Base-by-base conservation (phyloP, 2,888 invertebrate genomes). In the Drosophila maculinotata region DNA sequence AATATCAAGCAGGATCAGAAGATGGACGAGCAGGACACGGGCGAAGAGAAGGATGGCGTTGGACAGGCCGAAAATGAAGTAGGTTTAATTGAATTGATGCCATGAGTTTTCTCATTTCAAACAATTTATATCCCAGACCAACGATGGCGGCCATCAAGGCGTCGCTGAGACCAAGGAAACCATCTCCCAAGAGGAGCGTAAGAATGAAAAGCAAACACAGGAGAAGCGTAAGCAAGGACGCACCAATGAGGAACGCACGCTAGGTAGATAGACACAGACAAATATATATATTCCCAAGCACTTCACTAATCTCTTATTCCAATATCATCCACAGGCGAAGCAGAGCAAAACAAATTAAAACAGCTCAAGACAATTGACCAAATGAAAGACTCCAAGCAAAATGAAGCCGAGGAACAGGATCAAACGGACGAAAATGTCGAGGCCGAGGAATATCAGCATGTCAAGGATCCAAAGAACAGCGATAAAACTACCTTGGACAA, bases 391-490 rank as follows among this genome's bases (percentile, higher is more conserved):
- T 78, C 92, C 12, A 88, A 90, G 6, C 76, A 90, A 17, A 89
- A 91, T 1, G 88, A 93, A 0, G 92, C 93, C 1, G 88, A 91
- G 7, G 72, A 91, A 9, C 92, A 94, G 2, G 85, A 91, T 9
- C 92, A 94, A 3, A 52, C 60, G 5, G 90, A 92, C 0, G 92
- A 93, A 8, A 93, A 94, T 9, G 92, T 93, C 14, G 91, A 93
- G 9, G 90, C 91, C 1, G 95, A 96, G 62, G 93, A 95, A 67
- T 97, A 95, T 91, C 96, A 97, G 89, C 97, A 98, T 89, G 95
- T 98, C 2, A 95, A 95, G 83, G 95, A 97, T 73, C 94, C 96
- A 0, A 95, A 95, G 65, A 93, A 94, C 60, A 93, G 93, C 69
- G 95, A 96, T 87, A 93, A 95, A 54, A 95, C 96, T 89, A 93